Conservation (phyloP, 2,888 invertebrate species). For the Heliconius erato region DNA sequence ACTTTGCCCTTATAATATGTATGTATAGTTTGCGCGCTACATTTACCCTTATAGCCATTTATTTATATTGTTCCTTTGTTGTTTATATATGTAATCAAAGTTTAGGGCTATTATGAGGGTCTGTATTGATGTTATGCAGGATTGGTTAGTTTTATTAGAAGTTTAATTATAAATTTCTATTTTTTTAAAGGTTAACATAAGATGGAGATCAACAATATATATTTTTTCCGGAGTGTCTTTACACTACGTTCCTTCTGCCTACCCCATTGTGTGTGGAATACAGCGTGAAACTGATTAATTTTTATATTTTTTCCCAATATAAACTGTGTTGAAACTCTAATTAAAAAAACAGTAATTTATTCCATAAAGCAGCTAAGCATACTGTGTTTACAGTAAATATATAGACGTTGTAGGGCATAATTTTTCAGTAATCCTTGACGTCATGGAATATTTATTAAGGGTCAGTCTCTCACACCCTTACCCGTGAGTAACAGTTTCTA, state of each 20-base stretch:
- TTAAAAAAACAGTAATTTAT: background rate
- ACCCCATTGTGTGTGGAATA: no score
- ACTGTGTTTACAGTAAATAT: background rate
- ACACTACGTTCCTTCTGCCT: no score
- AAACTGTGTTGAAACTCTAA: background rate
- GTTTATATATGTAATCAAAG: slow-evolving; percentile 42
- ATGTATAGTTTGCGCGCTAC: slow-evolving; percentile 50
- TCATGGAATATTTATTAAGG: slow-evolving; percentile 82
- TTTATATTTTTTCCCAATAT: background rate
- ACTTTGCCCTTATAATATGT: slow-evolving; percentile 62
- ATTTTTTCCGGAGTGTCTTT: no score
- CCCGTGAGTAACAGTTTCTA: slow-evolving; percentile 78
- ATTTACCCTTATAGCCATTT: slow-evolving; percentile 48
- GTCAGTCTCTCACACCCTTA: slow-evolving; percentile 73
- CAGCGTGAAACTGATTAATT: no score
- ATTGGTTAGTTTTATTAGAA: slow-evolving; percentile 15
- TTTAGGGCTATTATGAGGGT: slow-evolving; percentile 29
- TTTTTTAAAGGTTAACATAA: background rate
- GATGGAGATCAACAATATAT: background rate
- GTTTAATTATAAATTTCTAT: background rate
- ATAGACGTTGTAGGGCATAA: slow-evolving; percentile 28
- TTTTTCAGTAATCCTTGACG: slow-evolving; percentile 68
- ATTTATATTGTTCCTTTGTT: slow-evolving; percentile 43
- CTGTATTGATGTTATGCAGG: slow-evolving; percentile 18
- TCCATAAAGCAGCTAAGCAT: background rate